Conservation (phyloP, 2,797 vertebrate species). For the Antennarius maculatus region DNA sequence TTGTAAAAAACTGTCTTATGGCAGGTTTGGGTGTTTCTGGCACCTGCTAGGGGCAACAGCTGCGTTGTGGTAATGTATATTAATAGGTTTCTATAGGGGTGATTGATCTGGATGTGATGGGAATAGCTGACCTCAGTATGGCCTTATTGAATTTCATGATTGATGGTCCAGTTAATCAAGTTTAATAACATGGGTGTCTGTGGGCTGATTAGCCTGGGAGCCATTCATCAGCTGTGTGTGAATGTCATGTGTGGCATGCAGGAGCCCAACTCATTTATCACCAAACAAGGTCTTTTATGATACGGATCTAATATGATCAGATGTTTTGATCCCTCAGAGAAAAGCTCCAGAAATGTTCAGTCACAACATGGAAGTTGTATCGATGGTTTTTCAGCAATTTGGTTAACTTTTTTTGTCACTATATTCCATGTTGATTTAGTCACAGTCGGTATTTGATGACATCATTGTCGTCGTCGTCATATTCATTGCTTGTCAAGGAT, state of each 20-base stretch:
- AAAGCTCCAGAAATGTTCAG: no score
- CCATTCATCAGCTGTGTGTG: conserved; percentile 76
- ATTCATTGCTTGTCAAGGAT: no score
- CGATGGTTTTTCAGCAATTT: no score
- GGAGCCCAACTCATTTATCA: conserved; percentile 64
- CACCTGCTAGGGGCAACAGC: conserved; percentile 30
- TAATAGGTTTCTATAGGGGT: conserved; percentile 53
- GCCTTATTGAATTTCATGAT: conserved; percentile 70
- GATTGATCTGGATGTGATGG: conserved; percentile 64
- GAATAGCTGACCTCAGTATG: conserved; percentile 56
- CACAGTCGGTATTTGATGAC: no score
- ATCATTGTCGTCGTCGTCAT: no score
- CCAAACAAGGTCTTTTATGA: conserved; percentile 17
- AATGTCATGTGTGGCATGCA: conserved; percentile 38
- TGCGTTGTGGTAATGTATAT: conserved; percentile 42
- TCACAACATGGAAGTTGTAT: no score
- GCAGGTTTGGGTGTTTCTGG: conserved; percentile 25
- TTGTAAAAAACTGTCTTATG: conserved; percentile 10
- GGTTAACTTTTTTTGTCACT: no score
- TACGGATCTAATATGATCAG: conserved; percentile 13
- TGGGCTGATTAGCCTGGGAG: conserved; percentile 64
- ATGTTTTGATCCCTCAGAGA: conserved; percentile 13
- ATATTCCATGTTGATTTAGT: no score
- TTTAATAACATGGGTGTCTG: conserved; percentile 81
- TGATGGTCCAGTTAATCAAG: conserved; percentile 80